Percentiles rank a stretch among this genome's conserved stretches.
Evolutionary conservation across 2,888 invertebrate species (phyloP).

Genomic region (Clivina fossor): DNA sequence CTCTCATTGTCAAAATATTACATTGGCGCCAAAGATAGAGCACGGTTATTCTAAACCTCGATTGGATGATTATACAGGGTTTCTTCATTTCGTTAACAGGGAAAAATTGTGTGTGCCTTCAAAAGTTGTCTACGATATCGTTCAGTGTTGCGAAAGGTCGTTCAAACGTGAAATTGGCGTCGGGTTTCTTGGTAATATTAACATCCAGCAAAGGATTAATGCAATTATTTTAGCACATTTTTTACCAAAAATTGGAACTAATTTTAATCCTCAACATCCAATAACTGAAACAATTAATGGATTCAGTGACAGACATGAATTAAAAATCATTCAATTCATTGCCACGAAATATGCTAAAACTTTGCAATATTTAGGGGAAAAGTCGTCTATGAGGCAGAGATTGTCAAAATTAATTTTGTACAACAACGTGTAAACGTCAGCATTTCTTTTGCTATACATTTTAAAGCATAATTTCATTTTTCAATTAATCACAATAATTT

Average conservation of each 20-base stretch:
- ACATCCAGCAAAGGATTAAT: neutral
- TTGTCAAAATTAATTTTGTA: conserved; percentile 1
- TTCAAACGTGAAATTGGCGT: conserved; percentile 1
- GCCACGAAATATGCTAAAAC: neutral
- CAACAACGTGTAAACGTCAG: conserved; percentile 1
- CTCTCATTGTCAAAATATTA: neutral
- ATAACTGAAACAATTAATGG: neutral
- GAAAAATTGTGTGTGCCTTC: conserved; percentile 9
- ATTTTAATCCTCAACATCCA: neutral
- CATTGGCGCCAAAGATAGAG: neutral
- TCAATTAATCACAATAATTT: too few species aligned
- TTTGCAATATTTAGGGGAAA: conserved; percentile 1
- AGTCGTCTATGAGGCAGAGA: neutral
- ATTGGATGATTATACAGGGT: neutral
- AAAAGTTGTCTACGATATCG: neutral
- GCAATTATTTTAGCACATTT: neutral
- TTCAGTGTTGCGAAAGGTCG: neutral
- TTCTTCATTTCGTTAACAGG: neutral
- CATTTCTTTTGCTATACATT: too few species aligned
- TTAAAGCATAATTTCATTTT: too few species aligned
- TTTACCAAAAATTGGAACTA: neutral
- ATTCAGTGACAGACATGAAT: neutral
- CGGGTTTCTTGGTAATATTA: neutral
- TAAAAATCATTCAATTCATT: neutral
- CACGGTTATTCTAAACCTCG: neutral